Percentiles rank a stretch among this genome's conserved stretches.
Evolutionary conservation across 2,113 vertebrate species (phyloP).

Genomic region (Pipa parva): DNA sequence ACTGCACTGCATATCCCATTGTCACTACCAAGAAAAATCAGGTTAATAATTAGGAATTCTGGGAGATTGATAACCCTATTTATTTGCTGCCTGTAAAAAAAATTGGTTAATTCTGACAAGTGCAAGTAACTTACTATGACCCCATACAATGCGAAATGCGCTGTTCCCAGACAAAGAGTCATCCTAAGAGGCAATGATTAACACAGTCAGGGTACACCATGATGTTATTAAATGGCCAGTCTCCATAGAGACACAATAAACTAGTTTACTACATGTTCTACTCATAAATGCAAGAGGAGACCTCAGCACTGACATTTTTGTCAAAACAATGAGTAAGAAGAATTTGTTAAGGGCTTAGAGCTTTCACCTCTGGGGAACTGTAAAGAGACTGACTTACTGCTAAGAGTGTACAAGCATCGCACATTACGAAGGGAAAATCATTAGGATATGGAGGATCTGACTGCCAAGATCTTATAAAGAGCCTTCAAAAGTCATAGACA

Average conservation of each 20-base stretch:
- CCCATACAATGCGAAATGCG: neutral
- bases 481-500: neutral
- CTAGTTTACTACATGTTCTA: conserved; percentile 18
- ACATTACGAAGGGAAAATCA: conserved; percentile 28
- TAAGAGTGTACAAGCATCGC: conserved; percentile 4
- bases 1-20: too few relatives aligned
- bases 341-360: conserved; percentile 41
- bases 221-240: conserved; percentile 1
- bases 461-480: conserved; percentile 27
- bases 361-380: conserved; percentile 8
- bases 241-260: conserved; percentile 18
- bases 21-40: too few relatives aligned
- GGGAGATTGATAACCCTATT: too few relatives aligned
- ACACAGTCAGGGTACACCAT: neutral
- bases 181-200: neutral
- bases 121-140: too few relatives aligned
- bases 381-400: conserved; percentile 27
- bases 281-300: conserved; percentile 26
- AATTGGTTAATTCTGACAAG: too few relatives aligned
- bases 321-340: conserved; percentile 38
- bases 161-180: neutral
- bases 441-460: conserved; percentile 5
- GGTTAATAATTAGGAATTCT: too few relatives aligned
- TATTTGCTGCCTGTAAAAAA: too few relatives aligned
- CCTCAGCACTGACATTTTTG: conserved; percentile 24